Evolutionary conservation across 2,888 invertebrate species (phyloP).

Genomic region (Xylota segnis): DNA sequence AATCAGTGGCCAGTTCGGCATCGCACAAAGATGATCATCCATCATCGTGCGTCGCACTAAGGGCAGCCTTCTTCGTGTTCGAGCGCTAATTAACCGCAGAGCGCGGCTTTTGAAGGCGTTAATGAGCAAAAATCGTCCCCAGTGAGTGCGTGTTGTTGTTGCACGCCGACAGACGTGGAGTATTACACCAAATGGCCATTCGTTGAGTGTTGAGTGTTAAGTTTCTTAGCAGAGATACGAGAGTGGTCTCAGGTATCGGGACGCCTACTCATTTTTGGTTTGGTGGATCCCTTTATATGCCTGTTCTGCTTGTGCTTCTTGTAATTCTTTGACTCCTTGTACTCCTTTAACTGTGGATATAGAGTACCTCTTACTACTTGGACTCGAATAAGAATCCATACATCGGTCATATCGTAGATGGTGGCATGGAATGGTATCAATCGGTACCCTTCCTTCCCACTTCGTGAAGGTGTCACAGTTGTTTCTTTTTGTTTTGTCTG

Average conservation of each 20-base stretch:
- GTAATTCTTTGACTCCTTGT: background rate
- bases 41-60: slow-evolving; percentile 67
- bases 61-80: slow-evolving; percentile 75
- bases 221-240: slow-evolving; percentile 26
- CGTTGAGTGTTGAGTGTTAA: slow-evolving; percentile 32
- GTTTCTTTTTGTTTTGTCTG: background rate
- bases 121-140: slow-evolving; percentile 71
- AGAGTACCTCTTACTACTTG: no score
- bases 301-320: background rate
- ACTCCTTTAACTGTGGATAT: background rate
- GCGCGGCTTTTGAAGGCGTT: slow-evolving; percentile 70
- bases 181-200: slow-evolving; percentile 50
- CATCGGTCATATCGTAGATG: background rate
- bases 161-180: slow-evolving; percentile 35
- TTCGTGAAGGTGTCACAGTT: slow-evolving; percentile 14
- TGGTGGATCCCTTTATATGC: background rate
- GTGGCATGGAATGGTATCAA: background rate
- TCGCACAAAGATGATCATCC: slow-evolving; percentile 69
- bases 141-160: slow-evolving; percentile 42
- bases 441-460: background rate
- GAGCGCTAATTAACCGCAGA: slow-evolving; percentile 72
- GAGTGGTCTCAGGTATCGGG: background rate
- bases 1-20: slow-evolving; percentile 72
- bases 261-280: slow-evolving; percentile 52
- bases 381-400: background rate